Evolutionary conservation across 2,888 invertebrate genomes (phyloP).

Genomic region (Sacculina carcini): DNA sequence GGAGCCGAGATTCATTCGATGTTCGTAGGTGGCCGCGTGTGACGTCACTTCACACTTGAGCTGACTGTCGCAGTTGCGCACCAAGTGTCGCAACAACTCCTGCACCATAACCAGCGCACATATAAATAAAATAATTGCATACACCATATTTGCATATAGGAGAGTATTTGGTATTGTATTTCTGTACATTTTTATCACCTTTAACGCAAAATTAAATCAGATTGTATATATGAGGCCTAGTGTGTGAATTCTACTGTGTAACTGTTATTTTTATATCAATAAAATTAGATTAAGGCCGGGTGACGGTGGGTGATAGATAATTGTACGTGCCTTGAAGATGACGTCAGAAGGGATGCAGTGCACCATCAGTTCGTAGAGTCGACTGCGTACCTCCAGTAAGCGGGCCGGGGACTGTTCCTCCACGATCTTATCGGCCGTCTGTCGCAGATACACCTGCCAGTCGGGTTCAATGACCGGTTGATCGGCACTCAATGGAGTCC

Average conservation of each 20-base stretch:
- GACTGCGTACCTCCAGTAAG: slow-evolving; percentile 52
- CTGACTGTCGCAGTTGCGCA: slow-evolving; percentile 65
- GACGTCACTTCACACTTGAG: slow-evolving; percentile 61
- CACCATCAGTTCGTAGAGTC: slow-evolving; percentile 71
- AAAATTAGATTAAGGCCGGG: not conserved
- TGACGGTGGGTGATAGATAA: not conserved
- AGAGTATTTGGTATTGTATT: slow-evolving; percentile 1
- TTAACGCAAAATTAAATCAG: not conserved
- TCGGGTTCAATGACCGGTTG: slow-evolving; percentile 67
- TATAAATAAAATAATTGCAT: not conserved
- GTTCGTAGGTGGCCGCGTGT: slow-evolving; percentile 69
- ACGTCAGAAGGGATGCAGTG: slow-evolving; percentile 81
- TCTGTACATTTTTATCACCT: slow-evolving; percentile 7
- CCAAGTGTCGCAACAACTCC: slow-evolving; percentile 53
- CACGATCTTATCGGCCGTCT: slow-evolving; percentile 61
- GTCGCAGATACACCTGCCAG: slow-evolving; percentile 66
- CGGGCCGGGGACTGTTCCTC: slow-evolving; percentile 63
- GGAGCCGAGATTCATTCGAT: slow-evolving; percentile 67
- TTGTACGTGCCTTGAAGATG: slow-evolving; percentile 43
- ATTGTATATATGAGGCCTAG: not conserved
- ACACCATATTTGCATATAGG: not conserved
- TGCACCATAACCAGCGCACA: slow-evolving; percentile 13
- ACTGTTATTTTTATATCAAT: too few species aligned
- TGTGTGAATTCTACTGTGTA: too few species aligned
- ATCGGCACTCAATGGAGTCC: slow-evolving; percentile 49